Evolutionary conservation across 2,797 vertebrate species (phyloP).

Genomic region (Alfaro cultratus): DNA sequence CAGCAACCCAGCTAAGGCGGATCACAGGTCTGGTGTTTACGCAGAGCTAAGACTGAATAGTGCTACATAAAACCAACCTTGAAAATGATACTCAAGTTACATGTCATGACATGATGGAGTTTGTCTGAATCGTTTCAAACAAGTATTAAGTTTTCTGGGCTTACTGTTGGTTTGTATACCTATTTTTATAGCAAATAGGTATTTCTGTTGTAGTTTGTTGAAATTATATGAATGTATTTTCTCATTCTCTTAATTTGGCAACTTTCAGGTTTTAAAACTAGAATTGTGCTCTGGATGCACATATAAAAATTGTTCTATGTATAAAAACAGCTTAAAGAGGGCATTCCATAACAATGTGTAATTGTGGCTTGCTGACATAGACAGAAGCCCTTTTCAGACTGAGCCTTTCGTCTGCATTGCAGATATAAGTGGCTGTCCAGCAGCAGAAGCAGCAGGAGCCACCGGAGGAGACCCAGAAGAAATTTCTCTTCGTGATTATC

Average conservation of each 20-base stretch:
- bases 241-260: background rate
- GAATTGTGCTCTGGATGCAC: background rate
- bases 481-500: constrained; percentile 90
- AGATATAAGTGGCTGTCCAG: constrained; percentile 71
- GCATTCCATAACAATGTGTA: constrained; percentile 37
- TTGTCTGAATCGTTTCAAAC: background rate
- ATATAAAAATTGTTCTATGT: background rate
- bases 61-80: background rate
- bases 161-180: background rate
- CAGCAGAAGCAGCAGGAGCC: constrained; percentile 10
- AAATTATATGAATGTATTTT: background rate
- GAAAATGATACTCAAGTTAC: constrained; percentile 5
- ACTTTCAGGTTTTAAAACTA: background rate
- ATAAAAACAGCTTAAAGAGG: constrained; percentile 35
- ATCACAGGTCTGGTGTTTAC: constrained; percentile 32
- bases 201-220: background rate
- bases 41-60: constrained; percentile 13
- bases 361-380: constrained; percentile 55
- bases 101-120: constrained; percentile 6
- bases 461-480: constrained; percentile 57
- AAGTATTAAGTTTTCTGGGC: background rate
- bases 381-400: constrained; percentile 23
- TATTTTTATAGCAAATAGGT: background rate
- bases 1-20: constrained; percentile 24
- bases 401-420: constrained; percentile 54